Percentiles rank a stretch among this genome's conserved stretches.
These are phyloP conservation scores for Procambarus clarkii DNA, from an alignment of 1,140 invertebrate species.

Conservation along the genomic window DNA sequence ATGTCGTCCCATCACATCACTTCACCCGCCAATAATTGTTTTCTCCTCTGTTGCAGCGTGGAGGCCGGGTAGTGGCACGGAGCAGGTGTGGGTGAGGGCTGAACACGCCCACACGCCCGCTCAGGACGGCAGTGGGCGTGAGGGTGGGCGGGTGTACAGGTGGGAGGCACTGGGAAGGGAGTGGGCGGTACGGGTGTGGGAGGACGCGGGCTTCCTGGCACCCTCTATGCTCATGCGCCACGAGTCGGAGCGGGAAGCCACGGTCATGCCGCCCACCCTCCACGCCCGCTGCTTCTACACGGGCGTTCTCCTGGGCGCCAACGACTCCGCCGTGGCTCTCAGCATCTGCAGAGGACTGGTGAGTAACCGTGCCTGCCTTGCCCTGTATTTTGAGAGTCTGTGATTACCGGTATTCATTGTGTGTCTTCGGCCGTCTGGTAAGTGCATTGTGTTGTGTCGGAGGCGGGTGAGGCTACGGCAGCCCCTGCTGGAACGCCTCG, in stretches of 20 bases:
- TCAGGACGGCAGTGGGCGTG: slow-evolving; percentile 1
- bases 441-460: no score
- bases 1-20: no score
- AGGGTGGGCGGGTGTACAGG: slow-evolving; percentile 26
- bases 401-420: no score
- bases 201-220: slow-evolving; percentile 82
- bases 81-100: slow-evolving; percentile 4
- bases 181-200: slow-evolving; percentile 75
- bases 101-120: background rate
- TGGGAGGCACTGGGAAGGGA: slow-evolving; percentile 49
- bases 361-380: slow-evolving; percentile 77
- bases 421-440: no score
- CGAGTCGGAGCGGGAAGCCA: slow-evolving; percentile 78
- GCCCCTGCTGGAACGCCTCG: no score
- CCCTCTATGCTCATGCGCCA: slow-evolving; percentile 81
- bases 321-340: slow-evolving; percentile 83
- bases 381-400: no score
- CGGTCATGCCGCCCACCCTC: slow-evolving; percentile 76
- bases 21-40: background rate
- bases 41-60: background rate
- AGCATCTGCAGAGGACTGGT: slow-evolving; percentile 90
- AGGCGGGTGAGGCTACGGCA: no score
- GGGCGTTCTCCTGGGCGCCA: slow-evolving; percentile 83
- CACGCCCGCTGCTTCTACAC: slow-evolving; percentile 84
- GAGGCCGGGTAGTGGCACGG: background rate